Conservation (phyloP, 2,113 vertebrate genomes). For the Rhegmatorhina hoffmannsi region DNA sequence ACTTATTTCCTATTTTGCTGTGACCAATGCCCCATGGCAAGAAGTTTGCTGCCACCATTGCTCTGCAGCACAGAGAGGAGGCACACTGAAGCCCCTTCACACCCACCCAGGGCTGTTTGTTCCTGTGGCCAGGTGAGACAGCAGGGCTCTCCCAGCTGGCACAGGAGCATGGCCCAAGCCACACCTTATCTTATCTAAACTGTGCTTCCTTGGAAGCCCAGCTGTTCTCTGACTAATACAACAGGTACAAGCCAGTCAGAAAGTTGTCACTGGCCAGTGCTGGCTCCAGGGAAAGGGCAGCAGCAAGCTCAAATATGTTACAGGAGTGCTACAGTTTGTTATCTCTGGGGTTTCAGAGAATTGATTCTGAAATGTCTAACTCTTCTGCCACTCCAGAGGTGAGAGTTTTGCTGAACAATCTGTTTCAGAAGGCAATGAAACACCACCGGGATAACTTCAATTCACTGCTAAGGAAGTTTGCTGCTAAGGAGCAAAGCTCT, state of each 20-base stretch:
- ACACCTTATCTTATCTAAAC: background rate
- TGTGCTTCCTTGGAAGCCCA: background rate
- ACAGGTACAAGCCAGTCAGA: background rate
- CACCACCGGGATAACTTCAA: background rate
- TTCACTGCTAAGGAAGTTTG: background rate
- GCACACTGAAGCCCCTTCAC: background rate
- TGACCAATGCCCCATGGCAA: background rate
- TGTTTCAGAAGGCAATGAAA: background rate
- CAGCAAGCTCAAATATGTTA: fast-evolving
- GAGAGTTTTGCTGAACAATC: background rate
- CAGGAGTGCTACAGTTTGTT: background rate
- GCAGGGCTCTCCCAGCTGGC: background rate
- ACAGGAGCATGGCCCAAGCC: background rate
- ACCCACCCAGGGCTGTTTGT: background rate
- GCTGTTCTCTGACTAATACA: background rate
- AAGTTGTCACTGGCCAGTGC: background rate
- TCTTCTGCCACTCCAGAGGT: background rate
- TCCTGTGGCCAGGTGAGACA: background rate
- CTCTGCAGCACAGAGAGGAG: background rate
- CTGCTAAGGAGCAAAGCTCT: background rate
- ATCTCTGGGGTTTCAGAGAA: background rate
- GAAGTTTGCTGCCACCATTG: background rate
- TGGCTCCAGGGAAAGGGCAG: background rate
- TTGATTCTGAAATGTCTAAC: background rate
- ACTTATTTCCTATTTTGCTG: background rate